A percentile compares a stretch with the other conserved stretches of the same genome.
These are phyloP conservation scores for Aporophyla nigra DNA, from an alignment of 2,888 invertebrate genomes.

Conservation along the genomic window DNA sequence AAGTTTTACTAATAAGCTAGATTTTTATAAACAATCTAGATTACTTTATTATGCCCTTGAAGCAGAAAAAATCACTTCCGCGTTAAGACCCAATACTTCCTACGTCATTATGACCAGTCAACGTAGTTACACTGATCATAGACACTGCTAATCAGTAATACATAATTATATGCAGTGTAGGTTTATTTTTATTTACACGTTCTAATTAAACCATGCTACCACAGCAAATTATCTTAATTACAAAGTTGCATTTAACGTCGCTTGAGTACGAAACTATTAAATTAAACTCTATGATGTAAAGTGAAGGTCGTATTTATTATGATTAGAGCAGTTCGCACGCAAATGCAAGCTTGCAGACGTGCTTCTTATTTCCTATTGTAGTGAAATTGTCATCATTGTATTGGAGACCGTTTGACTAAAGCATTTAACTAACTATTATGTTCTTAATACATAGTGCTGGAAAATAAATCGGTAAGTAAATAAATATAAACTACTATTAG, in stretches of 20 bases:
- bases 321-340: not conserved
- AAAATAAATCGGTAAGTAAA: constrained; percentile 17
- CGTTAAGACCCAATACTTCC: not conserved
- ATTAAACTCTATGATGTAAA: not conserved
- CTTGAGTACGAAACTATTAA: too few relatives aligned
- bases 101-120: constrained; percentile 8
- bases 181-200: constrained; percentile 8
- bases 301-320: not conserved
- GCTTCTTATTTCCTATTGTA: constrained; percentile 9
- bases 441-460: not conserved
- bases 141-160: constrained; percentile 8
- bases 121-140: not conserved
- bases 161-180: constrained; percentile 21
- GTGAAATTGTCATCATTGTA: constrained; percentile 28
- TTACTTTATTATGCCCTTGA: not conserved
- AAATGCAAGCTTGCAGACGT: constrained; percentile 5
- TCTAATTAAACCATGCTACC: constrained; percentile 14
- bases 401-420: constrained; percentile 11
- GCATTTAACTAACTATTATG: constrained; percentile 5
- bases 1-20: not conserved
- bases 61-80: constrained; percentile 1
- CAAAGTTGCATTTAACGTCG: constrained; percentile 12
- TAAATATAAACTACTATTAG: not conserved
- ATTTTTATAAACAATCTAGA: not conserved
- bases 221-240: constrained; percentile 26